Evolutionary conservation across 2,888 invertebrate genomes (phyloP), one percentile per base, ranked within the genome.

Genomic region (Sepiola atlantica): DNA sequence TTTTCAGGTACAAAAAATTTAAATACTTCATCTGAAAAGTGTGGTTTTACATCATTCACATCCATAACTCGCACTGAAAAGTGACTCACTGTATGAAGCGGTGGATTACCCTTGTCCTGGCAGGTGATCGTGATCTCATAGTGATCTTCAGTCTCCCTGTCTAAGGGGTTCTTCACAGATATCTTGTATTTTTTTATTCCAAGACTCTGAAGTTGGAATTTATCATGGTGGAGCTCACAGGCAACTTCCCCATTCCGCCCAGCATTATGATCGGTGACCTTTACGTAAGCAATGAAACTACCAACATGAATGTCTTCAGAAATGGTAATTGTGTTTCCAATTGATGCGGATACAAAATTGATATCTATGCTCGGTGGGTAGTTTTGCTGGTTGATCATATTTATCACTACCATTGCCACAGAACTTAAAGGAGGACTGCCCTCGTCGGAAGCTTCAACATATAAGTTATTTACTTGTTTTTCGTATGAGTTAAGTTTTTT

Each of bases 141-240:
- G n/a, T 77, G 77, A n/a, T 77, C 77, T 12, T 77, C 77, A 16
- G 77, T 77, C 14, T 77, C 77, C n/a, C 77, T n/a, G n/a, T 77
- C 77, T 77, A 77, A 77, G n/a, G 77, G n/a, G 77, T 77, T 77
- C 77, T 77, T 77, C n/a, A 77, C 77, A n/a, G 77, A 77, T 77
- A 77, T 77, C 77, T 77, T 77, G 77, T 77, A 77, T 14, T 77
- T 77, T 77, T 77, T 77, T 32, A 77, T 32, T 14, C 77, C 77
- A n/a, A 77, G 77, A 32, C 77, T n/a, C 77, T 77, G 77, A 77
- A 77, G 77, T n/a, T 77, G 77, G n/a, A 77, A 77, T 77, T 77
- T 77, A 18, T 77, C 77, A 32, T 77, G 77, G 77, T 77, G 77
- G n/a, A 77, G 77, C n/a, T 77, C n/a, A 14, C 77, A 77, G 77